Base-by-base conservation (phyloP, 2,888 invertebrate genomes). In the Trissolcus brochymenae region DNA sequence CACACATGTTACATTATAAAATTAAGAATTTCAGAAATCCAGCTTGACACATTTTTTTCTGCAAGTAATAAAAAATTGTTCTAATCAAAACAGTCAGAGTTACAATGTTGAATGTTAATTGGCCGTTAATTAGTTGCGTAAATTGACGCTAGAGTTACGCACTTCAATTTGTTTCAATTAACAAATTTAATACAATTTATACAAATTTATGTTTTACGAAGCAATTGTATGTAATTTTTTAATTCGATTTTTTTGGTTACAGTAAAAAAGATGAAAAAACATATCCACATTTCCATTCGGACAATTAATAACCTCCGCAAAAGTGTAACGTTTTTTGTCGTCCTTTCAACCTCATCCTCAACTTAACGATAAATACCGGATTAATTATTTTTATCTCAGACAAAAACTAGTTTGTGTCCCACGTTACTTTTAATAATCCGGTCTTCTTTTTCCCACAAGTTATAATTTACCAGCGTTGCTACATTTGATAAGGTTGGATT, bases 401-500 rank as follows among this genome's bases (percentile, higher is more conserved):
- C 25, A 25, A 25, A 25, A 25, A 25, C 25, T 25, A 4, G 25
- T 25, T 25, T 25, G 25, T 25, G 25, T 25, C 25, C 25, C 25
- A 25, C 25, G 25, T 25, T 25, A 4, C 25, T 25, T 25, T 25
- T 25, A 25, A 25, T 25, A 4, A 25, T 4, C 25, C 25, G 46
- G 6, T 46, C 19, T 49, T 43, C 14, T 46, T 59, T 40, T 40
- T 41, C 25, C 25, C 25, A 21, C 21, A 25, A 25, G 25, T 25
- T 6, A 25, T 25, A 40, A 19, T 55, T 55, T 25, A 25, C 19
- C 19, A 2, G 4, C 57, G 55, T 72, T 65, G 54, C 59, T 49
- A 53, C 55, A 56, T 70, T n/a, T 29, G 16, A 41, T 62, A 41
- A 50, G 55, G 49, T 62, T 62, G 61, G 35, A 29, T 62, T 62